Evolutionary conservation across 1,140 invertebrate genomes (phyloP).

Genomic region (Drosophila sturtevanti): DNA sequence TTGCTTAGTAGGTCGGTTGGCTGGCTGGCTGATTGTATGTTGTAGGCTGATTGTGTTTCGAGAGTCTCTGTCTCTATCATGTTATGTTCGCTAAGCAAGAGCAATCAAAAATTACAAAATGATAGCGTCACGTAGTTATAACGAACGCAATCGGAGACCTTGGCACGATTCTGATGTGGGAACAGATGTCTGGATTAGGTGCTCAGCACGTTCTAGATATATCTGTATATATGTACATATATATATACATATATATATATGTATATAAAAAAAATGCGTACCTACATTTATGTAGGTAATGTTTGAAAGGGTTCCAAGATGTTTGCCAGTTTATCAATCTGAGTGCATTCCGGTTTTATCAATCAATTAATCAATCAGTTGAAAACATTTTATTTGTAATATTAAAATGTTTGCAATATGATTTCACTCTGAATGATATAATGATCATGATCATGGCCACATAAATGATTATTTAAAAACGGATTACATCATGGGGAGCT

Average conservation of each 20-base stretch:
- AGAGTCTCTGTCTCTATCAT: conserved; percentile 13
- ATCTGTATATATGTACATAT: background rate
- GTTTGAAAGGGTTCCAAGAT: background rate
- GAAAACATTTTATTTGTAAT: background rate
- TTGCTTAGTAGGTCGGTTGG: conserved; percentile 43
- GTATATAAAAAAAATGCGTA: no score
- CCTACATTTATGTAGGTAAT: background rate
- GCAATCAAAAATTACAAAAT: conserved; percentile 57
- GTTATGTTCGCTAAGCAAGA: conserved; percentile 42
- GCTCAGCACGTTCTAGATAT: conserved; percentile 13
- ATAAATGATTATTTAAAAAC: background rate
- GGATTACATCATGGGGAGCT: background rate
- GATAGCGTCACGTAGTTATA: conserved; percentile 75
- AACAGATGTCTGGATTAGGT: conserved; percentile 47
- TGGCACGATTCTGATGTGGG: conserved; percentile 72
- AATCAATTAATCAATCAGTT: background rate
- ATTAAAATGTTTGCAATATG: background rate
- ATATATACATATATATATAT: background rate
- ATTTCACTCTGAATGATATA: background rate
- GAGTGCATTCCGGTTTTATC: background rate
- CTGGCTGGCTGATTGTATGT: background rate
- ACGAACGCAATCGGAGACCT: conserved; percentile 73
- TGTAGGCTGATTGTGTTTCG: conserved; percentile 52
- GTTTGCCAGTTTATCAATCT: background rate
- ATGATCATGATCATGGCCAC: background rate